Evolutionary conservation across 2,113 vertebrate species (phyloP).

Genomic region (Sylvietta virens): DNA sequence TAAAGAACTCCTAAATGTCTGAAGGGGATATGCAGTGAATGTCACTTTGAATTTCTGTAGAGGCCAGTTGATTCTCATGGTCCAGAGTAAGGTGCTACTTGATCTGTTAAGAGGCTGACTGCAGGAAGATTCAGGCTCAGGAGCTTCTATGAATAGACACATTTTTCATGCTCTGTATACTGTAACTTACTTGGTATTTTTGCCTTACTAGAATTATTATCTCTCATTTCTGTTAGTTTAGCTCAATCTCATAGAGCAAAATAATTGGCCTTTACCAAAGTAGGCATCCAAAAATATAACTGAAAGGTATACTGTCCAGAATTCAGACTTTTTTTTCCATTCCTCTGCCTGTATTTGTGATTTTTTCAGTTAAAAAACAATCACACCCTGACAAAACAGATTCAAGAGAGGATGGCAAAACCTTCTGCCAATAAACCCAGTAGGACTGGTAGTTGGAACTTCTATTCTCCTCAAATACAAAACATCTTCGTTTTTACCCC

Average conservation of each 20-base stretch:
- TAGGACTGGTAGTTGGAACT: neutral
- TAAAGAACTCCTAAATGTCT: neutral
- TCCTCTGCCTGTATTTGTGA: neutral
- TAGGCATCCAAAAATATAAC: neutral
- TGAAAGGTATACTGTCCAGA: neutral
- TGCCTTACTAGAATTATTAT: neutral
- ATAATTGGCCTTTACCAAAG: neutral
- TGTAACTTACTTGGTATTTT: neutral
- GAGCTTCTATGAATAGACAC: neutral
- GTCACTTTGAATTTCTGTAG: neutral
- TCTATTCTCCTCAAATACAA: neutral
- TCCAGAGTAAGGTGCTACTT: neutral
- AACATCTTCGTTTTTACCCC: neutral
- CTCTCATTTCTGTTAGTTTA: neutral
- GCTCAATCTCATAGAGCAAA: neutral
- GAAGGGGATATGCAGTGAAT: neutral
- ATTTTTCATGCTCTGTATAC: neutral
- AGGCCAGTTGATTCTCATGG: neutral
- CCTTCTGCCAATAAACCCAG: neutral
- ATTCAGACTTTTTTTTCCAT: neutral
- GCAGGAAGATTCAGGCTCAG: neutral
- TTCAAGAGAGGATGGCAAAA: neutral
- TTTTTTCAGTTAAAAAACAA: neutral
- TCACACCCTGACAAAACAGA: neutral
- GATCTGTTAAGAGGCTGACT: neutral